phyloP scores from a whole-genome alignment of 2,888 invertebrate genomes.

The Acanthoscelides obtectus region DNA sequence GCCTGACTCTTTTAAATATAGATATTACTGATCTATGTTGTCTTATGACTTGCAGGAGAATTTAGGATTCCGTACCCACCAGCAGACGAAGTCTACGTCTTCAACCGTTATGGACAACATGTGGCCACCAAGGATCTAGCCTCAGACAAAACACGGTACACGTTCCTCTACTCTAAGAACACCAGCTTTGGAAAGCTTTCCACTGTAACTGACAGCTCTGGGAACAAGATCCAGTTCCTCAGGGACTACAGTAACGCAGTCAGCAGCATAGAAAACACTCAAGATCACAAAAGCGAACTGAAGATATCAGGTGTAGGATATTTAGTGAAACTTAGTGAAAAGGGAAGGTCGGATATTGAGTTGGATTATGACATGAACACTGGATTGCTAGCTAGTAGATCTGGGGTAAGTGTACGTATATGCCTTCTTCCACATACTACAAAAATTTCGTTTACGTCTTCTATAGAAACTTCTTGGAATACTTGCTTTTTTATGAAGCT shows the following conservation, averaged over 20 bases:
- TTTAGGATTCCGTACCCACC: slow-evolving; percentile 92
- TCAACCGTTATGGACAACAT: slow-evolving; percentile 79
- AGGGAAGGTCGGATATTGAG: slow-evolving; percentile 83
- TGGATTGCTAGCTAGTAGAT: slow-evolving; percentile 79
- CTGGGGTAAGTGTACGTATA: slow-evolving; percentile 56
- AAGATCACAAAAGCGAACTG: slow-evolving; percentile 87
- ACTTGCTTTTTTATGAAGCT: too few relatives aligned
- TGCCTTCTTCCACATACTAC: neutral
- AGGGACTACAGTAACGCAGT: slow-evolving; percentile 90
- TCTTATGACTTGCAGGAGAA: slow-evolving; percentile 46
- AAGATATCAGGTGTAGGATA: slow-evolving; percentile 91
- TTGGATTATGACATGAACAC: slow-evolving; percentile 87
- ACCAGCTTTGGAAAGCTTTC: slow-evolving; percentile 92
- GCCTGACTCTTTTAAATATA: too few relatives aligned
- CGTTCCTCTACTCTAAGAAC: slow-evolving; percentile 95
- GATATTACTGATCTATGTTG: too few relatives aligned
- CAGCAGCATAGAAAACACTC: slow-evolving; percentile 90
- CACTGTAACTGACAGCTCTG: slow-evolving; percentile 90
- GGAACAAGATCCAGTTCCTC: slow-evolving; percentile 86
- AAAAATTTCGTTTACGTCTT: too few relatives aligned
- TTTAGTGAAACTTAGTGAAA: slow-evolving; percentile 81
- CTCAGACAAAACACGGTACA: slow-evolving; percentile 91
- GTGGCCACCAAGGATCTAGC: slow-evolving; percentile 90
- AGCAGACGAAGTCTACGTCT: slow-evolving; percentile 79
- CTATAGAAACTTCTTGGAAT: too few relatives aligned